phyloP scores from a whole-genome alignment of 2,113 vertebrate species.

The Poeciliopsis prolifica region DNA sequence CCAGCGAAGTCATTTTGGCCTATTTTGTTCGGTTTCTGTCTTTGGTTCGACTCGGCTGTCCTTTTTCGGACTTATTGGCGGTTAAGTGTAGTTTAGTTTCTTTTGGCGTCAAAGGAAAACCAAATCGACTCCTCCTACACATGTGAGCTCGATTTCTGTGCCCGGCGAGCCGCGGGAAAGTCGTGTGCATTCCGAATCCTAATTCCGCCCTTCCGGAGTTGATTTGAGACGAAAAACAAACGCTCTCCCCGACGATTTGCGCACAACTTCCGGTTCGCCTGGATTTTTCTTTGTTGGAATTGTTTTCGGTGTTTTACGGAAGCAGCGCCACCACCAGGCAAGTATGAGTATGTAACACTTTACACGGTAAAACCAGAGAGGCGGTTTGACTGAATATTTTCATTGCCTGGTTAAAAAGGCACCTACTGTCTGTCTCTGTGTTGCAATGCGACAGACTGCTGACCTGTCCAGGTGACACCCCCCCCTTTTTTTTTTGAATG shows the following conservation, averaged over 20 bases:
- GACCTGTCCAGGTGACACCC: no score
- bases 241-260: background rate
- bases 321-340: conserved; percentile 26
- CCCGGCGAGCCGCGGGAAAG: background rate
- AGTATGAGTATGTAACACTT: background rate
- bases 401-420: no score
- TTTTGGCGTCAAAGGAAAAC: background rate
- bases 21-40: background rate
- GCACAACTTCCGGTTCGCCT: conserved; percentile 24
- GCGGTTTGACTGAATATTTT: no score
- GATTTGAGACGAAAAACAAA: background rate
- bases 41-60: background rate
- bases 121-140: conserved; percentile 13
- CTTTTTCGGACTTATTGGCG: no score
- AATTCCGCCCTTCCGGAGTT: conserved; percentile 35
- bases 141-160: conserved; percentile 4
- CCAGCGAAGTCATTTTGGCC: conserved; percentile 49
- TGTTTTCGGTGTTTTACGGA: background rate
- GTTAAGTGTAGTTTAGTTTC: conserved; percentile 8
- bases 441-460: no score
- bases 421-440: no score
- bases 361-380: background rate
- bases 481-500: no score
- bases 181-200: rapidly evolving
- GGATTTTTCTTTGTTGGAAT: conserved; percentile 5